A percentile compares a stretch with the other conserved stretches of the same genome.
Evolutionary conservation across 2,888 invertebrate species (phyloP).

Genomic region (Agrochola lychnidis): DNA sequence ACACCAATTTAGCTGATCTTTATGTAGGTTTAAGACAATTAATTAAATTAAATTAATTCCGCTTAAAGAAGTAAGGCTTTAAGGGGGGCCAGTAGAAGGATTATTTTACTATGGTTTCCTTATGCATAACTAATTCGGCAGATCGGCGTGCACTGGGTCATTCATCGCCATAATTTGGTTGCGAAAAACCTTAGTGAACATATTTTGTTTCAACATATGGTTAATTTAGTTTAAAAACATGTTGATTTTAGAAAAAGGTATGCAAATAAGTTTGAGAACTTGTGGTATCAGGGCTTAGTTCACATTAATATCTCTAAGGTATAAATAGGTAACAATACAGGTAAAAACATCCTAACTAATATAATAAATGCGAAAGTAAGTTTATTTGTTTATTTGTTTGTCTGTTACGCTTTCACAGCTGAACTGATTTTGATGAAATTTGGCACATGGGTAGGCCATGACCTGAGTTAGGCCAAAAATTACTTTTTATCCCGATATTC

Average conservation of each 20-base stretch:
- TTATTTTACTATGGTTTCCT: not conserved
- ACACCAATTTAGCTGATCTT: not conserved
- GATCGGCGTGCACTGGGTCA: not conserved
- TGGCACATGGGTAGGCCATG: too few relatives aligned
- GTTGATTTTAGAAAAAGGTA: not conserved
- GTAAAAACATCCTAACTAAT: too few relatives aligned
- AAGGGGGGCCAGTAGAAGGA: too few relatives aligned
- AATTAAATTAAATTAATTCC: too few relatives aligned
- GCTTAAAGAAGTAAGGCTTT: too few relatives aligned
- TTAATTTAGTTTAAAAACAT: not conserved
- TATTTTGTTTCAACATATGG: not conserved
- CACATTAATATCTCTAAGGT: not conserved
- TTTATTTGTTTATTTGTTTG: too few relatives aligned
- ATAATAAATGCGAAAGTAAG: too few relatives aligned
- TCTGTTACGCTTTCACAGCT: too few relatives aligned
- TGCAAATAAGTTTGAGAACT: not conserved
- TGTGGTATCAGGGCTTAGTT: not conserved
- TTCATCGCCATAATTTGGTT: not conserved
- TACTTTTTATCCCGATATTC: too few relatives aligned
- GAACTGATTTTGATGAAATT: too few relatives aligned
- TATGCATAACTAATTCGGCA: not conserved
- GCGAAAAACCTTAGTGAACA: not conserved
- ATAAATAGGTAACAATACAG: not conserved
- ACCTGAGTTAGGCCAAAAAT: too few relatives aligned
- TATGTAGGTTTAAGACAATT: not conserved